These are phyloP conservation scores for Grallaria varia DNA, from an alignment of 2,113 vertebrate species.

Conservation along the genomic window DNA sequence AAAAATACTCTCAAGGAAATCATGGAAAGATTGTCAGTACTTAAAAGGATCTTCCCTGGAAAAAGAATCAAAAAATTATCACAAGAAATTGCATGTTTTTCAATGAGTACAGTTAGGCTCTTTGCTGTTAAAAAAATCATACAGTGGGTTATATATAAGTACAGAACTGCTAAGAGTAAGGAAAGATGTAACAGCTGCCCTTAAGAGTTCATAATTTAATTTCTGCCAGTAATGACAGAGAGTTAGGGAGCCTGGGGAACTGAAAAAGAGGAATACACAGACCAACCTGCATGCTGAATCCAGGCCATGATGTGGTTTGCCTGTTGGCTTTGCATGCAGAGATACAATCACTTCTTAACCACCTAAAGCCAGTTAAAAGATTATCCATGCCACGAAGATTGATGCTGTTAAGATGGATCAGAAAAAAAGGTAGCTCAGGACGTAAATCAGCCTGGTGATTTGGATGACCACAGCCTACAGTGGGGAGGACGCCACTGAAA, in stretches of 20 bases:
- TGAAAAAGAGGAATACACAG: background rate
- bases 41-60: background rate
- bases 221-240: background rate
- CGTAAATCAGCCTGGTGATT: background rate
- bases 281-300: background rate
- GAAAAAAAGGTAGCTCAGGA: background rate
- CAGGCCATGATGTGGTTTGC: background rate
- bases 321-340: background rate
- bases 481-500: background rate
- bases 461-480: background rate
- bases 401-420: background rate
- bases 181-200: background rate
- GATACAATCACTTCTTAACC: background rate
- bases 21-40: background rate
- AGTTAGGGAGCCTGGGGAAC: background rate
- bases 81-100: background rate
- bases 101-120: accelerated
- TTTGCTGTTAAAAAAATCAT: background rate
- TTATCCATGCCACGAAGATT: background rate
- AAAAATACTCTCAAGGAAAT: background rate
- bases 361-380: background rate
- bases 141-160: background rate
- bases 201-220: background rate
- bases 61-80: background rate
- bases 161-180: background rate